Percentiles rank a stretch among this genome's conserved stretches.
phyloP scores from a whole-genome alignment of 2,113 vertebrate genomes.

The Rhadina sibilatrix region DNA sequence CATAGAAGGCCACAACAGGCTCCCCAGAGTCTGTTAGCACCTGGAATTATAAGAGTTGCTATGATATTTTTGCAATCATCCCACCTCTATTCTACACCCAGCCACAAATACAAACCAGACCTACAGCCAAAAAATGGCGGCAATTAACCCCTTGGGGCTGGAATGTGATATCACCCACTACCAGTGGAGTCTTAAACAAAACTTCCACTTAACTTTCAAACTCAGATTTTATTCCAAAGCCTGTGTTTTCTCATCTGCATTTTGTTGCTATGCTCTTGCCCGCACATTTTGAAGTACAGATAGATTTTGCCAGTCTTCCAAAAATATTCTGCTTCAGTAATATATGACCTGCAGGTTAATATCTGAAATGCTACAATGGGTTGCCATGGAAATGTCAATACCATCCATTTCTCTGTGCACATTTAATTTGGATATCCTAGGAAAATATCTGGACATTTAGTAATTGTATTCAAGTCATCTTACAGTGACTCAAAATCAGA shows the following conservation, averaged over 20 bases:
- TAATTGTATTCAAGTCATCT: constrained; percentile 1
- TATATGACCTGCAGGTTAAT: constrained; percentile 45
- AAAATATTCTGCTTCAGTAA: constrained; percentile 35
- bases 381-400: constrained; percentile 69
- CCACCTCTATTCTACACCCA: not conserved
- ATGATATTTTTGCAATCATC: not conserved
- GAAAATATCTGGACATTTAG: constrained; percentile 44
- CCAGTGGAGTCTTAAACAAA: not conserved
- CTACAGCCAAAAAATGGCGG: not conserved
- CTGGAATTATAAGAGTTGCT: not conserved
- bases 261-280: not conserved
- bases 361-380: constrained; percentile 25
- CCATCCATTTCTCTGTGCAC: not conserved
- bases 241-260: not conserved
- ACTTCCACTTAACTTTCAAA: not conserved
- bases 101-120: not conserved
- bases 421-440: constrained; percentile 25
- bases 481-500: not conserved
- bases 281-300: not conserved
- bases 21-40: not conserved
- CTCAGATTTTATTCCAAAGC: not conserved
- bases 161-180: not conserved
- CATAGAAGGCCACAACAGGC: not conserved
- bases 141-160: not conserved
- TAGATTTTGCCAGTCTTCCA: constrained; percentile 5